Evolutionary conservation across 2,888 invertebrate species (phyloP), one percentile per base, ranked within the genome.

Genomic region (Griposia aprilina): DNA sequence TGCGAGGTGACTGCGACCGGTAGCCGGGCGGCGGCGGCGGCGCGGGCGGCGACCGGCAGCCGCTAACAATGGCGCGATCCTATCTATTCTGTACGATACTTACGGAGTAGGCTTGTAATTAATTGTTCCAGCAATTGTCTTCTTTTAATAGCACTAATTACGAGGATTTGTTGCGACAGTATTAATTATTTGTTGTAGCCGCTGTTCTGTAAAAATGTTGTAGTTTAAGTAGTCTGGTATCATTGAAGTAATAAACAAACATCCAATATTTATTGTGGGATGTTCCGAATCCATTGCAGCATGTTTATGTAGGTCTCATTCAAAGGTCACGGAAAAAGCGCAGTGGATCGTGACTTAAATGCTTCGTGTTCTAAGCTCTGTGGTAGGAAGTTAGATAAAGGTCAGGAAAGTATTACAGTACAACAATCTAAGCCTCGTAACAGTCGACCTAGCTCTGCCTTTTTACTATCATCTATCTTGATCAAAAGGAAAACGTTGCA

Each of bases 41-140:
- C 4, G 41, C 41, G 7, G 41, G 36, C 68, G 68, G 74, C 65
- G 20, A 62, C 80, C 76, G 77, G 86, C 60, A 73, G 84, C 83
- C 50, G 65, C 52, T 70, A 71, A 87, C 86, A 87, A 86, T 82
- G 68, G 60, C 73, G 45, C 69, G 88, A 87, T 86, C 71, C 59
- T 76, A 88, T 88, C 87, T 78, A 66, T 45, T 23, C 30, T 30
- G 75, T 57, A 30, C 78, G 63, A 23, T 65, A 73, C 45, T 62
- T 68, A 50, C 52, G n/a, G 63, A 63, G 66, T 55, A 83, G 69
- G 50, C 63, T 76, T 63, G 80, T 86, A 84, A 83, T 83, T 75
- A 83, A 74, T 86, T 74, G 84, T 75, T 83, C 63, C 60, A 76
- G 60, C 75, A 74, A 84, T 84, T 83, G 65, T 84, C 70, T 86